Conservation (phyloP, 2,113 vertebrate genomes). For the Centrocercus urophasianus region DNA sequence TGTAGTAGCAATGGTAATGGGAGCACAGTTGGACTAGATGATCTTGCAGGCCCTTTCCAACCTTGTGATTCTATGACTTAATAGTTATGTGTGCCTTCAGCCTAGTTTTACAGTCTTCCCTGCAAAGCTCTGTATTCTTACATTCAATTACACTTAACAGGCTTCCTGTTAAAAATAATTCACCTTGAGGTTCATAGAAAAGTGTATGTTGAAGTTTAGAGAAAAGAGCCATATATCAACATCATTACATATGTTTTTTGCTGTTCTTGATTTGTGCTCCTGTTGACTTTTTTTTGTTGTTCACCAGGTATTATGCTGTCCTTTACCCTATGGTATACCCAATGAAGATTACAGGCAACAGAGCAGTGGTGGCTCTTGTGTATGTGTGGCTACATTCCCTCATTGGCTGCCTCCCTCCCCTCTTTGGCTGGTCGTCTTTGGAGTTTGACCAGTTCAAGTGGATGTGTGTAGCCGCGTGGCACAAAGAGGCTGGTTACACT, state of each 20-base stretch:
- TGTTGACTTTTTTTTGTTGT: not conserved
- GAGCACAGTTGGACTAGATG: too few species aligned
- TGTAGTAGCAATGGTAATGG: too few species aligned
- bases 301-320: constrained; percentile 93
- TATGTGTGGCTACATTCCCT: constrained; percentile 97
- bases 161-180: not conserved
- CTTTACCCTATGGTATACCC: constrained; percentile 98
- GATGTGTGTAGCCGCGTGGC: constrained; percentile 96
- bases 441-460: constrained; percentile 97
- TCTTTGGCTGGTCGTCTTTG: constrained; percentile 94
- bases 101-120: not conserved
- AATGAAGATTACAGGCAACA: constrained; percentile 97
- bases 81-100: not conserved
- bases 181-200: not conserved
- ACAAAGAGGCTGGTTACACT: constrained; percentile 88
- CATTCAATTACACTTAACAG: not conserved
- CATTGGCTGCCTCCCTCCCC: constrained; percentile 92
- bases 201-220: not conserved
- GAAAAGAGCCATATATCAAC: not conserved
- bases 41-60: too few species aligned
- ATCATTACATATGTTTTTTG: not conserved
- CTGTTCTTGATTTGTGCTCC: not conserved
- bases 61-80: not conserved
- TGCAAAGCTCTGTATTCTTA: not conserved
- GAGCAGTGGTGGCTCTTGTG: constrained; percentile 88